Base-by-base conservation (phyloP, 2,888 invertebrate species). In the Notodonta dromedarius region DNA sequence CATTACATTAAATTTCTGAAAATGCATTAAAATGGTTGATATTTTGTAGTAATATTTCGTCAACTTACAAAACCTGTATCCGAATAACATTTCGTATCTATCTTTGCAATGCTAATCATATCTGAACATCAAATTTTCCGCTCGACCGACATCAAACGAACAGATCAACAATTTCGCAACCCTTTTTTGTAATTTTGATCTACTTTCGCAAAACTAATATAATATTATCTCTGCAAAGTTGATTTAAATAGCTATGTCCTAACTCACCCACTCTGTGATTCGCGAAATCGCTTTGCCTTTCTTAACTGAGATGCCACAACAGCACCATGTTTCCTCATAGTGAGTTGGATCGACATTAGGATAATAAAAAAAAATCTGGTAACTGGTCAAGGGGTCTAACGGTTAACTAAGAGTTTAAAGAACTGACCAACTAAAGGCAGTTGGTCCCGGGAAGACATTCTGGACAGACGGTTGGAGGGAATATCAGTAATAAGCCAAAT, bases 231-330 rank as follows among this genome's bases (percentile, higher is more conserved):
- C 9, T 3, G n/a, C 24, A 14, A 54, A 54, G 35, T 54, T 54
- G 54, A n/a, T 54, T 14, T n/a, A n/a, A 54, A 54, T 54, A 54
- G n/a, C 54, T 6, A 46, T 55, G 56, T 61, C 59, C 59, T 60
- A 66, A 66, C 24, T n/a, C n/a, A n/a, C n/a, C n/a, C n/a, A n/a
- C n/a, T 12, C 52, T 24, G 46, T 53, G 14, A 54, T 60, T 63
- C 56, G 62, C 62, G 46, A 62, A 62, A 69, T 69, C 55, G 32
- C 53, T n/a, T 59, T 44, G 48, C 58, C 62, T 71, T 64, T 63
- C 61, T 52, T 66, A 62, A 61, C 56, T 44, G 40, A 58, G 56
- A 62, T 64, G 56, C 58, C 64, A 65, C 63, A 73, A 72, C 56
- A 40, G 64, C 42, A 56, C 61, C 40, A 62, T n/a, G 51, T 60